Evolutionary conservation across 2,888 invertebrate genomes (phyloP), one percentile per base, ranked within the genome.

Genomic region (Erebia palarica): DNA sequence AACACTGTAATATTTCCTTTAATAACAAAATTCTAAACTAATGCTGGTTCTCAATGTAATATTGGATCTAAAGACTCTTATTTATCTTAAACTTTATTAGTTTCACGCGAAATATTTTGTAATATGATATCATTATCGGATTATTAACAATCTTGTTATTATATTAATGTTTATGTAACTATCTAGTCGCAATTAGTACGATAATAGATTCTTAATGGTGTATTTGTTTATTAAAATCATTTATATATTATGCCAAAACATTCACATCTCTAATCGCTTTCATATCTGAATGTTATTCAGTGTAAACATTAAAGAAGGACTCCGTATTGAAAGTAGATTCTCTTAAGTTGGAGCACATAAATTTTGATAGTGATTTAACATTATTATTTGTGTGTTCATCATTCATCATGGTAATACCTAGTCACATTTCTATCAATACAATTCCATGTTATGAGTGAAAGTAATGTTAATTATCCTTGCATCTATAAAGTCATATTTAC

Each of bases 1-100:
- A 51, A 71, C 68, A 59, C 51, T 49, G 49, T 47, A 69, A 64
- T 69, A 71, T 66, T 69, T 64, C 69, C 61, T 69, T 66, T 67
- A 49, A 14, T 64, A 71, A 66, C 64, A 53, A n/a, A 47, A 58
- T 65, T 65, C 16, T 51, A 47, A 53, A 47, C 42, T 60, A 42
- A 70, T 53, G 51, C 63, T 64, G n/a, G 21, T 64, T 55, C 21
- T 44, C 14, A 27, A 51, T 18, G 49, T 11, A 64, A 42, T 61
- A 44, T 11, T 16, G 51, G 21, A 13, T 18, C 61, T 18, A 9
- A 61, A 11, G 16, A 16, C 21, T 21, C 21, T 21, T 21, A 64
- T 27, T 3, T 49, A 51, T 64, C 51, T 51, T 51, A 5, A n/a
- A 51, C 1, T n/a, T 27, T 36, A 36, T 51, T 53, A n/a, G 11